These are phyloP conservation scores for Euwallacea fornicatus DNA, from an alignment of 1,140 invertebrate genomes.

Conservation along the genomic window DNA sequence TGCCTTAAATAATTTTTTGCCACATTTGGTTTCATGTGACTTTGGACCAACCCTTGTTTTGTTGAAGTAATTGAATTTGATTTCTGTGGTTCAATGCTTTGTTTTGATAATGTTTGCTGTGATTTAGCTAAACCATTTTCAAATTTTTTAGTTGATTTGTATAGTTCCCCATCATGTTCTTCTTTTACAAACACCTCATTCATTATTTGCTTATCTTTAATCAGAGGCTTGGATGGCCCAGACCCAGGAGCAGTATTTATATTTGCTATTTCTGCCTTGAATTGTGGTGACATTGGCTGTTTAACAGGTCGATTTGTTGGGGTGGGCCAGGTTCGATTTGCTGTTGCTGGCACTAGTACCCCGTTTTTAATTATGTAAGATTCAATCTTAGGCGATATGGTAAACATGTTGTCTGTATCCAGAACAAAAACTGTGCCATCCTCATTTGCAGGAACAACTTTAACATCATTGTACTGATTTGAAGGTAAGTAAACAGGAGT, in stretches of 20 bases:
- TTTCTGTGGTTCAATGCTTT: not conserved
- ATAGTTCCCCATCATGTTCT: not conserved
- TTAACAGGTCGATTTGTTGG: constrained; percentile 15
- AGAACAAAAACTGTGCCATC: constrained; percentile 51
- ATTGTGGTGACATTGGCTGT: constrained; percentile 17
- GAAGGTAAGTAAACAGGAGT: constrained; percentile 27
- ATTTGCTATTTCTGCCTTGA: constrained; percentile 28
- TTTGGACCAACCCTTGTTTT: not conserved
- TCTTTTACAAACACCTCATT: not conserved
- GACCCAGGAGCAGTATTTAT: constrained; percentile 26
- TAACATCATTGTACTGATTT: constrained; percentile 45
- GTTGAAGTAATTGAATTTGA: not conserved
- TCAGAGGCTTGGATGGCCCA: constrained; percentile 15
- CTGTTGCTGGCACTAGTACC: constrained; percentile 40
- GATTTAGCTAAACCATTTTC: not conserved
- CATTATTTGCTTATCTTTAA: not conserved
- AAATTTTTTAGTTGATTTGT: not conserved
- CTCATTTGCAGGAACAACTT: constrained; percentile 49
- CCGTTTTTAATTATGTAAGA: constrained; percentile 47
- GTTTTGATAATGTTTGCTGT: not conserved
- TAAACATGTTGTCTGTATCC: constrained; percentile 44
- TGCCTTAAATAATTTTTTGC: constrained; percentile 44
- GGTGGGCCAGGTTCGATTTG: constrained; percentile 10
- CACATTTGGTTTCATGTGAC: constrained; percentile 11
- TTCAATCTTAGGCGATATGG: constrained; percentile 41